Percentiles rank a stretch among this genome's conserved stretches.
phyloP scores from a whole-genome alignment of 2,888 invertebrate species.

The Cephalotes varians region DNA sequence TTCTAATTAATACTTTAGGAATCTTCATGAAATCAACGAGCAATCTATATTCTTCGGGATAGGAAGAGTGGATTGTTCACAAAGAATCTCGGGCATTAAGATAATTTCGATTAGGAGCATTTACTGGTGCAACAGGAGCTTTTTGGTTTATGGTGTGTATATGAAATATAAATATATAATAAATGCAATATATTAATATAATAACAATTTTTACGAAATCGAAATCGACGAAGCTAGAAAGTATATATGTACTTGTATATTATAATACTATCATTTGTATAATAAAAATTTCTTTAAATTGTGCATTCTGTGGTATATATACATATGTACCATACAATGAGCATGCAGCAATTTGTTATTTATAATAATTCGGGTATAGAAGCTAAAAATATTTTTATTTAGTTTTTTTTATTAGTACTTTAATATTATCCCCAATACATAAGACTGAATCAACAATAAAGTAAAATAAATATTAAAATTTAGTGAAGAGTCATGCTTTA shows the following conservation, averaged over 20 bases:
- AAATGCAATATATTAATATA: constrained; percentile 68
- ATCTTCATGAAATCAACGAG: constrained; percentile 24
- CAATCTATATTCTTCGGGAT: constrained; percentile 3
- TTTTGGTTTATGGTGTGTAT: constrained; percentile 67
- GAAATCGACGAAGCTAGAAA: constrained; percentile 60
- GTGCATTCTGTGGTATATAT: constrained; percentile 23
- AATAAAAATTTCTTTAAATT: constrained; percentile 77
- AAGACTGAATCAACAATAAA: not conserved
- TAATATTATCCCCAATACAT: constrained; percentile 20
- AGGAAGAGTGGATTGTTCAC: not conserved
- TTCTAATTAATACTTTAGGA: constrained; percentile 5
- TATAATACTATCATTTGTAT: constrained; percentile 76
- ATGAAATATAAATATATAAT: constrained; percentile 61
- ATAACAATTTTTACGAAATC: constrained; percentile 73
- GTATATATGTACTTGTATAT: constrained; percentile 76
- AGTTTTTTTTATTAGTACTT: constrained; percentile 15
- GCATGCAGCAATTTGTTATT: not conserved
- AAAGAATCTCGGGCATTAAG: constrained; percentile 30
- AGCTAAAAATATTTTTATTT: not conserved
- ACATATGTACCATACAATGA: not conserved
- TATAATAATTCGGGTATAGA: constrained; percentile 4
- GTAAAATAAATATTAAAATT: constrained; percentile 43
- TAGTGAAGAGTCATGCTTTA: constrained; percentile 31
- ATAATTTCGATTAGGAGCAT: constrained; percentile 24
- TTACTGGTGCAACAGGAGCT: constrained; percentile 69